Conservation (phyloP, 2,113 vertebrate genomes). For the Ariopsis seemanni region DNA sequence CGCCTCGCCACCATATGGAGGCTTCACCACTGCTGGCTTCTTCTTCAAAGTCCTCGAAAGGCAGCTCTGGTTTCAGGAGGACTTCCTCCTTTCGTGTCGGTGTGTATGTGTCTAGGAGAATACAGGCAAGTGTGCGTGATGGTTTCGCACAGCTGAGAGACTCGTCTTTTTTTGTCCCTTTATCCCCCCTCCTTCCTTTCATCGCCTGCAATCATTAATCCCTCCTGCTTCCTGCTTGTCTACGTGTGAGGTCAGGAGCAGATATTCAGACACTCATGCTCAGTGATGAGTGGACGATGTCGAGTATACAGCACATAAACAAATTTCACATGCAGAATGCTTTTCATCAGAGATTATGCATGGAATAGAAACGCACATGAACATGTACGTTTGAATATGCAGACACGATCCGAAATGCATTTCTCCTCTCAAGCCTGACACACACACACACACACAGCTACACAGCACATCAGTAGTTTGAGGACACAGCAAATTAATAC, state of each 20-base stretch:
- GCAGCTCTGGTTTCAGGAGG: constrained; percentile 58
- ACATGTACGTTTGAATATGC: background rate
- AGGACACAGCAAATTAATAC: background rate
- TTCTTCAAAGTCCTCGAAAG: constrained; percentile 58
- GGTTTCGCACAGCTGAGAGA: constrained; percentile 61
- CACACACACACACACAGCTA: background rate
- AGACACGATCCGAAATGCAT: background rate
- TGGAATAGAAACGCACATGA: constrained; percentile 3
- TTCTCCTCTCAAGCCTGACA: background rate
- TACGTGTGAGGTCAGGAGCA: constrained; percentile 52
- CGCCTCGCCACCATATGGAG: constrained; percentile 49
- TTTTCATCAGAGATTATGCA: background rate
- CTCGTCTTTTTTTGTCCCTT: constrained; percentile 34
- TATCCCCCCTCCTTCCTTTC: constrained; percentile 39
- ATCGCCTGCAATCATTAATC: constrained; percentile 54
- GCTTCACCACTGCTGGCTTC: constrained; percentile 55
- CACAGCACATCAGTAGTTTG: background rate
- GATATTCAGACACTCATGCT: background rate
- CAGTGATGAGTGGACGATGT: background rate
- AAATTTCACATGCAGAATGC: background rate
- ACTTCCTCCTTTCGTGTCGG: constrained; percentile 56
- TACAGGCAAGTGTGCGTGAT: constrained; percentile 49
- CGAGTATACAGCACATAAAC: background rate
- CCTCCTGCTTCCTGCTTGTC: constrained; percentile 28
- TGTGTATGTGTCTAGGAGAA: constrained; percentile 16